A percentile compares a stretch with the other conserved stretches of the same genome.
Evolutionary conservation across 2,797 vertebrate species (phyloP).

Genomic region (Hypotaenidia okinawae): DNA sequence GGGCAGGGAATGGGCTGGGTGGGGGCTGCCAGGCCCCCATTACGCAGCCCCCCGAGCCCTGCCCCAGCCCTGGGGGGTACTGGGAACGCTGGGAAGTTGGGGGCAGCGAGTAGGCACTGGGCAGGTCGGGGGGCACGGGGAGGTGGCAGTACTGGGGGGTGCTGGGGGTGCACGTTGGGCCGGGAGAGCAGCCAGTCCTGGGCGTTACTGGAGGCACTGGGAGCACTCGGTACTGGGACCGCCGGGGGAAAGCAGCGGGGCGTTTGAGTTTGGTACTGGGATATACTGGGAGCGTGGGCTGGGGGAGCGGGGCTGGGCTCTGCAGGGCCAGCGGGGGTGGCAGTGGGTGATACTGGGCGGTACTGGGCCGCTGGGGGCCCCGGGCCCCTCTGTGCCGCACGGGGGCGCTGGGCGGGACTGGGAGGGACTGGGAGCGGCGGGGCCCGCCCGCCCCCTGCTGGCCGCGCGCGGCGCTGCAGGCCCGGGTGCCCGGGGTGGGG

Average conservation of each 20-base stretch:
- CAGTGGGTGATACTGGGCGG: neutral
- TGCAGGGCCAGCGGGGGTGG: accelerated
- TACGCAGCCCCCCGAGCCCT: accelerated
- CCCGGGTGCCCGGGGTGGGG: too few species aligned
- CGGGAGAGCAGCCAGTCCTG: too few species aligned
- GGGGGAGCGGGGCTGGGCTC: too few species aligned
- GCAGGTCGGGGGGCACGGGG: accelerated
- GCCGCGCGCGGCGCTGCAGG: neutral
- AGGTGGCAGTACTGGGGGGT: neutral
- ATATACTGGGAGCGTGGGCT: neutral
- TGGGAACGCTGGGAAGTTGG: neutral
- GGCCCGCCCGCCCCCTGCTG: neutral
- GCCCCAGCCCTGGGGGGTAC: neutral
- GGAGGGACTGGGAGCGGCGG: neutral
- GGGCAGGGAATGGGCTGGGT: too few species aligned
- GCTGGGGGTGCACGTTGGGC: neutral
- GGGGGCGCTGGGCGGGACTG: too few species aligned
- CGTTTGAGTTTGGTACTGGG: neutral
- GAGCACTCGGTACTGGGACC: too few species aligned
- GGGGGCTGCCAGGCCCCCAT: neutral
- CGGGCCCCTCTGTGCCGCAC: too few species aligned
- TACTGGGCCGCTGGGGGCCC: too few species aligned
- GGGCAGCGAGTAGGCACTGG: too few species aligned
- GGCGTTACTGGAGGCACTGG: neutral
- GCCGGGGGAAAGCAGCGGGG: too few species aligned